phyloP scores from a whole-genome alignment of 2,888 invertebrate species.

The Caenorhabditis drosophilae region DNA sequence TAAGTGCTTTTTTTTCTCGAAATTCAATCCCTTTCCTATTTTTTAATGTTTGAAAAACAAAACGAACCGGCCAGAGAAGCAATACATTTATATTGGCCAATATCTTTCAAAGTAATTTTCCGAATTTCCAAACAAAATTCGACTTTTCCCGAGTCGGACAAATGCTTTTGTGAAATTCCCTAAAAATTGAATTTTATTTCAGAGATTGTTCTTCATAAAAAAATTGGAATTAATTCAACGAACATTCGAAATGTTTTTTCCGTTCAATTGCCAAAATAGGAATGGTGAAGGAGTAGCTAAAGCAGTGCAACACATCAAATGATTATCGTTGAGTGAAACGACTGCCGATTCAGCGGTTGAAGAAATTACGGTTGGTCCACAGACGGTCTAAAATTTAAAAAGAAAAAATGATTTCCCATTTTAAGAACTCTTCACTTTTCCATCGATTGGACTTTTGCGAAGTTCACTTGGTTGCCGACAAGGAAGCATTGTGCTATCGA shows the following conservation, averaged over 20 bases:
- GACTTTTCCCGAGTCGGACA: constrained; percentile 39
- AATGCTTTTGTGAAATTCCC: constrained; percentile 38
- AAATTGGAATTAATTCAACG: not conserved
- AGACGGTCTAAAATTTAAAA: constrained; percentile 28
- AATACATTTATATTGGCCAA: constrained; percentile 40
- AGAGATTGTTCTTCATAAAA: too few species aligned
- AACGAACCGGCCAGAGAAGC: constrained; percentile 35
- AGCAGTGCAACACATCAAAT: constrained; percentile 38
- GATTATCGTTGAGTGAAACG: constrained; percentile 29
- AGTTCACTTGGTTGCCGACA: constrained; percentile 38
- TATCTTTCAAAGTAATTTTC: constrained; percentile 21
- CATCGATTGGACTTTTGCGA: constrained; percentile 31
- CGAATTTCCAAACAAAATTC: constrained; percentile 41
- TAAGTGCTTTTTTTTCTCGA: too few species aligned
- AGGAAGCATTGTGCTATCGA: constrained; percentile 37
- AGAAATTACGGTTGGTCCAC: constrained; percentile 34
- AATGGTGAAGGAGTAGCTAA: constrained; percentile 40
- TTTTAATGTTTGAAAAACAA: not conserved
- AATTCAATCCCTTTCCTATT: not conserved
- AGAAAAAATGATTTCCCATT: not conserved
- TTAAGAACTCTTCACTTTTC: constrained; percentile 16
- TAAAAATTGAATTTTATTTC: constrained; percentile 4
- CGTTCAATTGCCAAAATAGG: constrained; percentile 42
- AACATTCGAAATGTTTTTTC: constrained; percentile 37
- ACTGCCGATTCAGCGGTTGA: constrained; percentile 12